phyloP scores from a whole-genome alignment of 2,797 vertebrate genomes.

The Chromobotia macracanthus region DNA sequence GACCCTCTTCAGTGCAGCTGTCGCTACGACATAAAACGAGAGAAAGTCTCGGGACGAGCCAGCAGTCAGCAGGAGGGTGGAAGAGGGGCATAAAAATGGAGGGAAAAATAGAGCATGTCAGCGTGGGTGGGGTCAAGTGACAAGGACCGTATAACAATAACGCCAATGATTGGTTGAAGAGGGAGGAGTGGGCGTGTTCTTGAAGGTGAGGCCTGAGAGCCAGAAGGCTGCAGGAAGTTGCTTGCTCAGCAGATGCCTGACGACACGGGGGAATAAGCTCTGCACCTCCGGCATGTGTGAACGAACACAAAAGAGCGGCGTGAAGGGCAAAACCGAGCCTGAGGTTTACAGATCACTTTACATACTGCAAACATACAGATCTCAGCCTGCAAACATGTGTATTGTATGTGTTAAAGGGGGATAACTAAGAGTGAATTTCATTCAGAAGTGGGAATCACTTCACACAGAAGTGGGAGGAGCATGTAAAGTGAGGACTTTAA shows the following conservation, averaged over 20 bases:
- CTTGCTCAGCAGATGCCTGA: constrained; percentile 75
- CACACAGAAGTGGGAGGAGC: too few species aligned
- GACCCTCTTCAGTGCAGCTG: constrained; percentile 69
- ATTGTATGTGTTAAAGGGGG: constrained; percentile 23
- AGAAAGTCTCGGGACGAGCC: constrained; percentile 28
- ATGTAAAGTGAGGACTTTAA: too few species aligned
- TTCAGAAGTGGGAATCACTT: too few species aligned
- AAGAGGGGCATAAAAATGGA: constrained; percentile 7
- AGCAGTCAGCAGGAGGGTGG: constrained; percentile 33
- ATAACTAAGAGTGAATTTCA: too few species aligned
- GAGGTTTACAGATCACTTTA: constrained; percentile 71
- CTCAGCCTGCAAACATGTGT: constrained; percentile 57
- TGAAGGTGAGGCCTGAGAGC: constrained; percentile 65
- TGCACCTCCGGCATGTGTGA: constrained; percentile 72
- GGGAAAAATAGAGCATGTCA: not conserved
- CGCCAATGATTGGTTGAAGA: constrained; percentile 53
- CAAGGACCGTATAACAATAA: constrained; percentile 24
- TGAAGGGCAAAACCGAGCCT: constrained; percentile 60
- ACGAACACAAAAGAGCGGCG: constrained; percentile 70
- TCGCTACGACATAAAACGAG: constrained; percentile 64
- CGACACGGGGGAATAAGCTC: constrained; percentile 72
- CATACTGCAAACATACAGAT: constrained; percentile 62
- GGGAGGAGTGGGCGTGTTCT: constrained; percentile 35
- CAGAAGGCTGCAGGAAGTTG: constrained; percentile 68
- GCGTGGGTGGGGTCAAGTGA: constrained; percentile 10